These are phyloP conservation scores for Pseudomugil gertrudae DNA, from an alignment of 2,797 vertebrate species.

Conservation along the genomic window DNA sequence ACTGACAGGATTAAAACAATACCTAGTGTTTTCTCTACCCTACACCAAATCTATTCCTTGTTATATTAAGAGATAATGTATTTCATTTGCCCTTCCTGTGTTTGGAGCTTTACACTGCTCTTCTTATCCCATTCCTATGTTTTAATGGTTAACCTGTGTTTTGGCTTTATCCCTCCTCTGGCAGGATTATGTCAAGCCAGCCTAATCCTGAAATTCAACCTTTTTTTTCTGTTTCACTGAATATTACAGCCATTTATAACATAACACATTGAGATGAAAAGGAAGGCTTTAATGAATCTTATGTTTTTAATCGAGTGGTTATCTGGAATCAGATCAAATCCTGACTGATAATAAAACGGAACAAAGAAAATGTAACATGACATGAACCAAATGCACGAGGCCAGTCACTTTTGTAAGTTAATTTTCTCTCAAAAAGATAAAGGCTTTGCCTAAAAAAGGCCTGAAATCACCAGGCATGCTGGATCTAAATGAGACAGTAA, in stretches of 20 bases:
- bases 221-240: constrained; percentile 37
- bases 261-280: constrained; percentile 32
- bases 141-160: constrained; percentile 63
- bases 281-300: constrained; percentile 21
- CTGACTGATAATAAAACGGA: constrained; percentile 17
- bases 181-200: constrained; percentile 65
- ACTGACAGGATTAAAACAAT: constrained; percentile 80
- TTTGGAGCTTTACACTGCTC: constrained; percentile 47
- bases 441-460: constrained; percentile 8
- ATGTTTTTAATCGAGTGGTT: constrained; percentile 19
- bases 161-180: constrained; percentile 43
- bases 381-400: constrained; percentile 17
- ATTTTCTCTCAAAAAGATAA: too few species aligned
- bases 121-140: constrained; percentile 55
- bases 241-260: constrained; percentile 34
- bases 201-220: constrained; percentile 63
- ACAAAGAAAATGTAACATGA: constrained; percentile 7
- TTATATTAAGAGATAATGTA: constrained; percentile 65
- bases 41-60: constrained; percentile 52
- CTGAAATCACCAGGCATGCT: constrained; percentile 32
- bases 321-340: constrained; percentile 4
- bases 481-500: constrained; percentile 53
- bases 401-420: background rate
- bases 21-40: constrained; percentile 62
- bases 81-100: constrained; percentile 44